Evolutionary conservation across 2,888 invertebrate genomes (phyloP).

Genomic region (Erannis defoliaria): DNA sequence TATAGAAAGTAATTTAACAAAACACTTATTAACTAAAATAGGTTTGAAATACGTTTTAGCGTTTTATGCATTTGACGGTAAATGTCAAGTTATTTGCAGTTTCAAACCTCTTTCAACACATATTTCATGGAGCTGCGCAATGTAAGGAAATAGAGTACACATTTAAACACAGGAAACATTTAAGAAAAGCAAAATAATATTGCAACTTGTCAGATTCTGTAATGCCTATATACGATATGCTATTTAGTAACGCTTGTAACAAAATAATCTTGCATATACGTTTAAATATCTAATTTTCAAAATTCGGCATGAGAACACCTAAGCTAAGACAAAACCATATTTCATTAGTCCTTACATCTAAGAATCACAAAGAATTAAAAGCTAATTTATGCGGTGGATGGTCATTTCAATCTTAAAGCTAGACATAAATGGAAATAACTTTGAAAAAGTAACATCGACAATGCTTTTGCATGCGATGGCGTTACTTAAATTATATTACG

Average conservation of each 20-base stretch:
- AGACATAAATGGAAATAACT: conserved; percentile 20
- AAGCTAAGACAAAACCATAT: conserved; percentile 38
- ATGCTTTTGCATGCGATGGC: conserved; percentile 8
- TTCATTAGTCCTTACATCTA: conserved; percentile 41
- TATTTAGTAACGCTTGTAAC: conserved; percentile 4
- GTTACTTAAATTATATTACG: conserved; percentile 6
- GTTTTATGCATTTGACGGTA: no score
- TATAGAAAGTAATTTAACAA: no score
- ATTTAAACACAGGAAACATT: neutral
- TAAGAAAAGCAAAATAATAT: neutral
- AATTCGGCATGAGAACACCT: conserved; percentile 44
- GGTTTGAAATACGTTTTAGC: no score
- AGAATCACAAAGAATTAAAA: conserved; percentile 46
- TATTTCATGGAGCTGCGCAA: neutral
- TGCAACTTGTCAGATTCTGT: neutral
- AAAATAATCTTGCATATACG: conserved; percentile 15
- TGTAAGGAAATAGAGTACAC: neutral
- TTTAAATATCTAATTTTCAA: conserved; percentile 31
- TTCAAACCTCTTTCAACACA: neutral
- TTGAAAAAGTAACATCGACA: conserved; percentile 10
- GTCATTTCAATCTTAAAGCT: conserved; percentile 35
- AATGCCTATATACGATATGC: conserved; percentile 13
- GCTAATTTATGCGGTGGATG: conserved; percentile 50
- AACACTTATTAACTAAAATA: no score
- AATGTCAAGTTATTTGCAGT: no score